phyloP scores from a whole-genome alignment of 2,113 vertebrate species.

The Tyrannus savana region DNA sequence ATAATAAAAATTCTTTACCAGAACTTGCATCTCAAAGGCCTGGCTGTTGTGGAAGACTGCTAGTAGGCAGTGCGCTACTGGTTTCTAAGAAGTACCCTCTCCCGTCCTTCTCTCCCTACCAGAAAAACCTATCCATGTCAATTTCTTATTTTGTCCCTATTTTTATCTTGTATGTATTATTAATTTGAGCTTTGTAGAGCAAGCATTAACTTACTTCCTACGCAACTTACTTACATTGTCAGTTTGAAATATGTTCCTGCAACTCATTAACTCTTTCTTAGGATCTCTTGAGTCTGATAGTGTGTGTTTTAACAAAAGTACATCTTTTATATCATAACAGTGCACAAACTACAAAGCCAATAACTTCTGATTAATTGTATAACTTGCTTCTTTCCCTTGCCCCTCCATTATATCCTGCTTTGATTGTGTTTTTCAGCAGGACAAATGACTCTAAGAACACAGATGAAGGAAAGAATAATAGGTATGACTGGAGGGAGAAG shows the following conservation, averaged over 20 bases:
- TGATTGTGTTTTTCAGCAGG: not conserved
- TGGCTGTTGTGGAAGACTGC: not conserved
- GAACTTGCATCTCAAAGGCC: not conserved
- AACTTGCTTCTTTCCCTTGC: not conserved
- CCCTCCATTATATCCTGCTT: not conserved
- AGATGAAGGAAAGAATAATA: not conserved
- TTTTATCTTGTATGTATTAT: slow-evolving; percentile 22
- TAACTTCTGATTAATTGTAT: not conserved
- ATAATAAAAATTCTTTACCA: not conserved
- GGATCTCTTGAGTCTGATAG: not conserved
- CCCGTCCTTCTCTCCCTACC: not conserved
- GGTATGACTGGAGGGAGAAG: not conserved
- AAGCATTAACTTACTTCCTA: slow-evolving; percentile 40
- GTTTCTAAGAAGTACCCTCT: not conserved
- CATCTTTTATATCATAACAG: not conserved
- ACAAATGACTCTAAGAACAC: not conserved
- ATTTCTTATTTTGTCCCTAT: slow-evolving; percentile 7
- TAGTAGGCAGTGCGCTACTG: not conserved
- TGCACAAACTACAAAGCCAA: not conserved
- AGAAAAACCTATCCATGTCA: not conserved
- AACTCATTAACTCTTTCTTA: not conserved
- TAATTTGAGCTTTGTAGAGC: slow-evolving; percentile 17
- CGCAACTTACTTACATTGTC: not conserved
- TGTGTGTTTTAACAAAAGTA: not conserved
- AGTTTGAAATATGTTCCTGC: slow-evolving; percentile 24